Base-by-base conservation (phyloP, 1,140 invertebrate genomes). In the Danaus plexippus region DNA sequence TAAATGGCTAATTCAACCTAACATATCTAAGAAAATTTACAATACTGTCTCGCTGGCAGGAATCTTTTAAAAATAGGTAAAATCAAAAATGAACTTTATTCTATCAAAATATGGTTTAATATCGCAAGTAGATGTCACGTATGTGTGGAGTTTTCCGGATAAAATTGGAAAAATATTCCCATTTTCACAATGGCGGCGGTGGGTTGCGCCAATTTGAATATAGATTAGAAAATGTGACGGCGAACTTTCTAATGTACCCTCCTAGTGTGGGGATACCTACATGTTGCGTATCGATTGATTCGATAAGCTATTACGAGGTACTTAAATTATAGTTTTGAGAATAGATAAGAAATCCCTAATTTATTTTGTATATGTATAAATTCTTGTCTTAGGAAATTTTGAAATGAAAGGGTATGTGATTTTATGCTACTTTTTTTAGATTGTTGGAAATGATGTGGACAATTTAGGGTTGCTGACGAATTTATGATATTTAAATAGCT, bases 181-280 rank as follows among this genome's bases (percentile, higher is more conserved):
- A 64, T 73, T 73, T 75, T 74, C 70, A 80, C 74, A 78, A 77
- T 71, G 66, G 71, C 68, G 67, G 52, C 70, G 67, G 67, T 61
- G 72, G 72, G 69, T 63, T 69, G 67, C 73, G 77, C 71, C 75
- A 80, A 81, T 81, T 81, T 81, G 78, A 81, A 79, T 81, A 76
- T 79, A 81, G 76, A 81, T 81, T 81, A 81, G 73, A 81, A 80
- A 74, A 80, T 80, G 78, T 75, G 78, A 77, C 74, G 75, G 66
- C 69, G 66, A 73, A 64, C 67, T 69, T 68, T 80, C 74, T 77
- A 80, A 80, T 80, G 78, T 78, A 74, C 74, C 75, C 77, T 69
- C 63, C 15, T 65, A 76, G 71, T 50, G 75, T 54, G 65, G 71
- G 43, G 44, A 13, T 9, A 11, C 2, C 9, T 3, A 12, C 5